Evolutionary conservation across 1,140 invertebrate species (phyloP).

Genomic region (Antheraea mylitta): DNA sequence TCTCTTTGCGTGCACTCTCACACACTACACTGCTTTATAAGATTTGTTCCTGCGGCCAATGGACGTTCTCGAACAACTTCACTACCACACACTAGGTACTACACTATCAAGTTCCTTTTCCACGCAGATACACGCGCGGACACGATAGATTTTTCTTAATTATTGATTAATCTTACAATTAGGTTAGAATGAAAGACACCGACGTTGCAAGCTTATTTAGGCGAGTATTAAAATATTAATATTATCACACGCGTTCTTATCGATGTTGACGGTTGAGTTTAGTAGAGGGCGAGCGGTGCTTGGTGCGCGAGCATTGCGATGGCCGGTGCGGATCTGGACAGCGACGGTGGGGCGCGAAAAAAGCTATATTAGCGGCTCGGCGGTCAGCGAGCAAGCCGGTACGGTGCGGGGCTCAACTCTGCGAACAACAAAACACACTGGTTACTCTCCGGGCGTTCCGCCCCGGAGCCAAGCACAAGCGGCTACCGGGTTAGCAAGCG

Average conservation of each 20-base stretch:
- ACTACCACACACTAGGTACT: constrained; percentile 32
- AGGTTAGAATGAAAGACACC: constrained; percentile 74
- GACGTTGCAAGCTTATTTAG: constrained; percentile 76
- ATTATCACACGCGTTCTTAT: constrained; percentile 78
- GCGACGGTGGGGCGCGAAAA: constrained; percentile 69
- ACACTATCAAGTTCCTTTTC: constrained; percentile 45
- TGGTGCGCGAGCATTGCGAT: constrained; percentile 72
- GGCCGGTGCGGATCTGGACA: constrained; percentile 60
- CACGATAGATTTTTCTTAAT: constrained; percentile 41
- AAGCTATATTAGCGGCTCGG: constrained; percentile 77
- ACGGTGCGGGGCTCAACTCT: constrained; percentile 76
- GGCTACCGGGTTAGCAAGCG: constrained; percentile 75
- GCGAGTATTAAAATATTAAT: constrained; percentile 69
- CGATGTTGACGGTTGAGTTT: constrained; percentile 73
- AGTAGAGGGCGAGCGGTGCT: constrained; percentile 73
- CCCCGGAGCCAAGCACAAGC: constrained; percentile 73
- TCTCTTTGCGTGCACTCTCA: constrained; percentile 54
- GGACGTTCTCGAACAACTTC: constrained; percentile 3
- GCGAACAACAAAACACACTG: constrained; percentile 79
- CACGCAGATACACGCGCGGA: constrained; percentile 42
- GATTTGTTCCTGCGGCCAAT: constrained; percentile 1
- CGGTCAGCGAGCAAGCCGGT: constrained; percentile 76
- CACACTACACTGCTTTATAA: background rate
- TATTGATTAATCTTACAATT: constrained; percentile 68
- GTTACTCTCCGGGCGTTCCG: constrained; percentile 64